phyloP scores from a whole-genome alignment of 1,140 invertebrate genomes.

The Bombus impatiens region DNA sequence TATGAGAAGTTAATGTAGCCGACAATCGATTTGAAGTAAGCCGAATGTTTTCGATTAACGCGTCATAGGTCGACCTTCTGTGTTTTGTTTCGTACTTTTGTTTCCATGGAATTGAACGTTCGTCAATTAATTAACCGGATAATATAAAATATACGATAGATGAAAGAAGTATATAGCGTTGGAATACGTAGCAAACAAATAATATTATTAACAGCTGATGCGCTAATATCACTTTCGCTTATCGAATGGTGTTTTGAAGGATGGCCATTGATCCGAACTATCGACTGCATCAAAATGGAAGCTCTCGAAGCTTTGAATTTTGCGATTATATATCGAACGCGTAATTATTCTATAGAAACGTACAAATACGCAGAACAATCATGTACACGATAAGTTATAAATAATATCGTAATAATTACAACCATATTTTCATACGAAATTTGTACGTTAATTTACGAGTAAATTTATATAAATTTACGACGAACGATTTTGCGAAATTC shows the following conservation, averaged over 20 bases:
- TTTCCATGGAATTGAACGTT: not conserved
- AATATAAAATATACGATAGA: not conserved
- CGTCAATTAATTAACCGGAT: not conserved
- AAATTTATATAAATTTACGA: too few relatives aligned
- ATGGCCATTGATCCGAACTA: not conserved
- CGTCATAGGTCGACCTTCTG: not conserved
- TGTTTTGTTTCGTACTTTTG: not conserved
- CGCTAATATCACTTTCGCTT: constrained; percentile 19
- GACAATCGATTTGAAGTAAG: constrained; percentile 6
- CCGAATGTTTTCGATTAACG: constrained; percentile 16
- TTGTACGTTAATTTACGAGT: too few relatives aligned
- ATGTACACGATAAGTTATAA: too few relatives aligned
- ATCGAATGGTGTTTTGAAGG: not conserved
- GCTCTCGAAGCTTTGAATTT: not conserved
- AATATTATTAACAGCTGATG: not conserved
- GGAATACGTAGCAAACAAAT: not conserved
- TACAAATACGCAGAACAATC: too few relatives aligned
- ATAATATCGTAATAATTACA: too few relatives aligned
- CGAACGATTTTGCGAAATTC: not conserved
- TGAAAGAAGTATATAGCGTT: not conserved
- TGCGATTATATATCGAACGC: not conserved
- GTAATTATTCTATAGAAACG: too few relatives aligned
- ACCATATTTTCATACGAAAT: too few relatives aligned
- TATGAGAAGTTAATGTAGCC: not conserved
- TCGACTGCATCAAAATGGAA: not conserved